Conservation (phyloP, 2,888 invertebrate genomes). For the Hemithea aestivaria region DNA sequence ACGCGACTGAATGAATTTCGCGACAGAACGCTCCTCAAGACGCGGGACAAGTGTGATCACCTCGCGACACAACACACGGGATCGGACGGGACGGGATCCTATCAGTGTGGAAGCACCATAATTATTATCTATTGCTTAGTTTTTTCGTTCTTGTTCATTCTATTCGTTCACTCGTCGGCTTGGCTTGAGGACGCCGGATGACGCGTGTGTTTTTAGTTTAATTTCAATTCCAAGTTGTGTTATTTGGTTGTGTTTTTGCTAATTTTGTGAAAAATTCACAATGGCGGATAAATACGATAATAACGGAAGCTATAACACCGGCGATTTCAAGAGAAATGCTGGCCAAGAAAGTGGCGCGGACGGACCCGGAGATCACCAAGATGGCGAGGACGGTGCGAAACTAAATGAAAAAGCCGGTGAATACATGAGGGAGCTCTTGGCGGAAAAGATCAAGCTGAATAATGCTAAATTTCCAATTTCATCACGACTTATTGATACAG, state of each 20-base stretch:
- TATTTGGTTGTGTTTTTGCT: slow-evolving; percentile 4
- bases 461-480: slow-evolving; percentile 84
- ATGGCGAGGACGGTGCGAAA: slow-evolving; percentile 77
- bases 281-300: slow-evolving; percentile 68
- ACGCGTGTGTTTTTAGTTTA: slow-evolving; percentile 10
- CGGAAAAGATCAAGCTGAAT: slow-evolving; percentile 84
- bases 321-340: slow-evolving; percentile 70
- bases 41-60: no score
- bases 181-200: slow-evolving; percentile 13
- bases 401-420: slow-evolving; percentile 86
- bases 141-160: slow-evolving; percentile 8
- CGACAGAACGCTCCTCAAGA: no score
- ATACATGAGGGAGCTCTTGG: slow-evolving; percentile 86
- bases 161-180: slow-evolving; percentile 3
- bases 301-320: slow-evolving; percentile 62
- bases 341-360: slow-evolving; percentile 37
- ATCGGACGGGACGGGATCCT: no score
- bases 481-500: slow-evolving; percentile 85
- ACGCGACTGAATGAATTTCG: no score
- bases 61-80: no score
- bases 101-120: no score
- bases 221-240: slow-evolving; percentile 3
- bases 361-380: slow-evolving; percentile 45
- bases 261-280: slow-evolving; percentile 10
- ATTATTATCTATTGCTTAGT: neutral